These are phyloP conservation scores for Bubalus kerabau DNA, from an alignment of 2,113 vertebrate genomes.

Conservation along the genomic window DNA sequence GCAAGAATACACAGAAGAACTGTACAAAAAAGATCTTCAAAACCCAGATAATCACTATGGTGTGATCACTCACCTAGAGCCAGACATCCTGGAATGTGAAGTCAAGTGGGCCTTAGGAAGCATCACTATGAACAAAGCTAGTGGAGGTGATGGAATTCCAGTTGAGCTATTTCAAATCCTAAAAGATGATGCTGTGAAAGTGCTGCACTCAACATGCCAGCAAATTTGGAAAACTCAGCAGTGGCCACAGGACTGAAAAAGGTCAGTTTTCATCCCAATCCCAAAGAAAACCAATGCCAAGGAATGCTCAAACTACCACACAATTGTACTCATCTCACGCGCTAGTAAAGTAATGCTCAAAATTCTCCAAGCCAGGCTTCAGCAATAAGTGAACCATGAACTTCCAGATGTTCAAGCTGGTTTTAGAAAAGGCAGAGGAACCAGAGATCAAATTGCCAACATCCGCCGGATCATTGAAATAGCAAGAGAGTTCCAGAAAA, in stretches of 20 bases:
- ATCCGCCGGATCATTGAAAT: neutral
- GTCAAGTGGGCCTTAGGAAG: neutral
- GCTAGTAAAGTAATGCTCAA: neutral
- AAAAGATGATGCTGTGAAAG: too few species aligned
- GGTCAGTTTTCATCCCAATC: neutral
- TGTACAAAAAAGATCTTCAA: neutral
- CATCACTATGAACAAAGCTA: neutral
- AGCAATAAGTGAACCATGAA: accelerated
- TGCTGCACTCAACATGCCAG: neutral
- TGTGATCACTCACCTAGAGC: neutral
- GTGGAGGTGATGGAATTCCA: neutral
- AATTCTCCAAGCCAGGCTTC: neutral
- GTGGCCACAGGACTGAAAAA: neutral
- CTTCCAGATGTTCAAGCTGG: neutral
- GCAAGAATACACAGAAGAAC: neutral
- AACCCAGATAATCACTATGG: neutral
- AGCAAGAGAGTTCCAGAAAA: neutral
- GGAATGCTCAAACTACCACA: neutral
- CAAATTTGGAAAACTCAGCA: neutral
- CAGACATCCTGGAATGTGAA: neutral
- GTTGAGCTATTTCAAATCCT: too few species aligned
- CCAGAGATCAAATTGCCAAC: neutral
- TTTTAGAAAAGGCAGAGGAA: neutral
- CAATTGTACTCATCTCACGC: neutral
- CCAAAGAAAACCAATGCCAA: neutral